phyloP scores from a whole-genome alignment of 2,888 invertebrate species.

The Podotricha telesiphe region DNA sequence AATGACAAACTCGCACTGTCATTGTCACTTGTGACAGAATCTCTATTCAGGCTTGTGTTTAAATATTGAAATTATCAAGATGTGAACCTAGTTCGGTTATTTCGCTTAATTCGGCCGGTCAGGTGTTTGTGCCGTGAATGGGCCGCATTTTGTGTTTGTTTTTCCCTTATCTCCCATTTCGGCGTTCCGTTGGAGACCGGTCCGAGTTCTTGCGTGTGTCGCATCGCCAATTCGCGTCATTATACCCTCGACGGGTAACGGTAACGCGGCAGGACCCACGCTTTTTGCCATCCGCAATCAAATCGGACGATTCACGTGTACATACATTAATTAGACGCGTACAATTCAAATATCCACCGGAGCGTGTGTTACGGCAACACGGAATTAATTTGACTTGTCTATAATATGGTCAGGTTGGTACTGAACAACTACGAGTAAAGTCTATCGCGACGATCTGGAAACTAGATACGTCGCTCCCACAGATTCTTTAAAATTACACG shows the following conservation, averaged over 20 bases:
- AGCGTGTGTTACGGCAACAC: constrained; percentile 55
- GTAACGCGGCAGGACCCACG: constrained; percentile 61
- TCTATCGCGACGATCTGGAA: constrained; percentile 74
- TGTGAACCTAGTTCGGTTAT: constrained; percentile 16
- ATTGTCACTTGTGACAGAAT: constrained; percentile 13
- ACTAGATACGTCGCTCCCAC: constrained; percentile 74
- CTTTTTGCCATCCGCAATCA: constrained; percentile 71
- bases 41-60: constrained; percentile 6
- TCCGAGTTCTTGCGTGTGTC: constrained; percentile 69
- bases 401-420: constrained; percentile 74
- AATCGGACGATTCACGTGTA: constrained; percentile 68
- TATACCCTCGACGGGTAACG: constrained; percentile 64
- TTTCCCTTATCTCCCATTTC: constrained; percentile 69
- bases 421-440: constrained; percentile 73
- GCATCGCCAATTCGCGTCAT: constrained; percentile 70
- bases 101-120: constrained; percentile 39
- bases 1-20: constrained; percentile 27
- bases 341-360: constrained; percentile 65
- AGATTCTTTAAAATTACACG: constrained; percentile 67
- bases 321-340: constrained; percentile 70
- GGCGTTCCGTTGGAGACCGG: constrained; percentile 66
- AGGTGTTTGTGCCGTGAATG: constrained; percentile 69
- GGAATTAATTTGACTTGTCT: constrained; percentile 69
- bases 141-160: constrained; percentile 68
- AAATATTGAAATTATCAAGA: constrained; percentile 29